Evolutionary conservation across 2,888 invertebrate genomes (phyloP), one percentile per base, ranked within the genome.

Genomic region (Ophion obscuratus): DNA sequence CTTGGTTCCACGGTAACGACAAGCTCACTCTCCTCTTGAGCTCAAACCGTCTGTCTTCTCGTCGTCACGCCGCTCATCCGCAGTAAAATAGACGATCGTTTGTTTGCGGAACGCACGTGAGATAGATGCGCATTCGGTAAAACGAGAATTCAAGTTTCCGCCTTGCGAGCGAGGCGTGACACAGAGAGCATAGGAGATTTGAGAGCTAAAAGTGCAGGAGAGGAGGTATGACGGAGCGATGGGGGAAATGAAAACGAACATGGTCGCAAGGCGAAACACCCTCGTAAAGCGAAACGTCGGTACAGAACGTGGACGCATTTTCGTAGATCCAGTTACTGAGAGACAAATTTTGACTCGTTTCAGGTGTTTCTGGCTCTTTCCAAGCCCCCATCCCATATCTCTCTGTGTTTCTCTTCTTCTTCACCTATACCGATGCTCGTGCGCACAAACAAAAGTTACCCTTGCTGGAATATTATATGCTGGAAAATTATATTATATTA

Each of bases 1-100:
- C 61, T 27, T 59, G 59, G 57, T 47, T 31, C 44, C 75, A 40
- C 24, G 70, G 70, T 81, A 74, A 67, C 74, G 75, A 44, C 64
- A 36, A 81, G 79, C 81, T 74, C 61, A 82, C 47, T 76, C 79
- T 75, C 70, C 47, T 62, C 76, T 68, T 66, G 59, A 74, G 36
- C 62, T 53, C 71, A 47, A n/a, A 36, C 74, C 78, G 71, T 75
- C 67, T 74, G 76, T 84, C 84, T 79, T 75, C 73, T 83, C 81
- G 81, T 87, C 87, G 83, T 85, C 87, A 86, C 83, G 80, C 67
- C 86, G 84, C 86, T 88, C 87, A 88, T 88, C 86, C 86, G 86
- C 88, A 88, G 88, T 88, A 88, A 88, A 88, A 88, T 87, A 88
- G 88, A 88, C 88, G 88, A 88, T 84, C 88, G 88, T 88, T 88